A percentile compares a stretch with the other conserved stretches of the same genome.
These are phyloP conservation scores for Rhabditophanes sp. DNA, from an alignment of 2,888 invertebrate species.

Conservation along the genomic window DNA sequence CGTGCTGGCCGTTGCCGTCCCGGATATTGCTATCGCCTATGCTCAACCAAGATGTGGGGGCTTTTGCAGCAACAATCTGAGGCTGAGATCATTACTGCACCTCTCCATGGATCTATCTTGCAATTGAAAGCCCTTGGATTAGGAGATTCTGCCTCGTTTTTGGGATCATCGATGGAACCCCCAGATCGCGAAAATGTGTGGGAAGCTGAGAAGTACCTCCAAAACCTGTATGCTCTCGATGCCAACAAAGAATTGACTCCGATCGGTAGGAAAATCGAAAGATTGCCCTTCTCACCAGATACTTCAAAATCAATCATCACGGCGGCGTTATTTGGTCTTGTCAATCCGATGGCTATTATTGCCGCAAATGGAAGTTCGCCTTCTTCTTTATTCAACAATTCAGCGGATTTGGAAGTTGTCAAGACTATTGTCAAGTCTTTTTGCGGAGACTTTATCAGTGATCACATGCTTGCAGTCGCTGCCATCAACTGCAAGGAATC, in stretches of 20 bases:
- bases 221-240: slow-evolving; percentile 58
- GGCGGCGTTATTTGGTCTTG: slow-evolving; percentile 69
- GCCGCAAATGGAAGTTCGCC: too few species aligned
- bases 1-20: slow-evolving; percentile 91
- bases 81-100: slow-evolving; percentile 93
- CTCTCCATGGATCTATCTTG: slow-evolving; percentile 79
- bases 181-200: slow-evolving; percentile 94
- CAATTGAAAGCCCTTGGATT: slow-evolving; percentile 74
- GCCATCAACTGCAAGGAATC: too few species aligned
- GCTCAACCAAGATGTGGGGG: slow-evolving; percentile 65
- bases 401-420: too few species aligned
- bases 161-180: slow-evolving; percentile 78
- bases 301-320: slow-evolving; percentile 91
- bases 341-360: too few species aligned
- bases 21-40: too few species aligned
- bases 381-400: too few species aligned
- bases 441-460: too few species aligned
- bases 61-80: slow-evolving; percentile 71
- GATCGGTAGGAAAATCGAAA: slow-evolving; percentile 75
- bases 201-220: slow-evolving; percentile 70
- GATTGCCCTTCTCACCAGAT: slow-evolving; percentile 82
- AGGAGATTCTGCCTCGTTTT: slow-evolving; percentile 78
- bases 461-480: too few species aligned
- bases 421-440: too few species aligned
- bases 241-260: slow-evolving; percentile 72